A percentile compares a stretch with the other conserved stretches of the same genome.
Conservation (phyloP, 2,888 invertebrate species). For the Sisyra terminalis region DNA sequence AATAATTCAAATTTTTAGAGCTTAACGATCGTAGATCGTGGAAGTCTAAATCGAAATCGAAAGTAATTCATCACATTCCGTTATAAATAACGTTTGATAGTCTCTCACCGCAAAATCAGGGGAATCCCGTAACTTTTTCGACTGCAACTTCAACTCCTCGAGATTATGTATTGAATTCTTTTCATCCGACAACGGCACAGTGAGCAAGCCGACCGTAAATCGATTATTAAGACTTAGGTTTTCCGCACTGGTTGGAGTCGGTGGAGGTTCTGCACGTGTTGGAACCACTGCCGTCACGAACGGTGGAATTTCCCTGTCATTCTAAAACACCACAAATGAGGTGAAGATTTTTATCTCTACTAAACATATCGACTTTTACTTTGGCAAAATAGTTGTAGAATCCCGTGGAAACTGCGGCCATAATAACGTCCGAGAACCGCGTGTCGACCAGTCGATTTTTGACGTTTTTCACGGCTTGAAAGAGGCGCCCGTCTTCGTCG, state of each 20-base stretch:
- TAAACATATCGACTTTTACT: too few species aligned
- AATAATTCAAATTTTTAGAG: too few species aligned
- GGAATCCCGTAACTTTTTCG: slow-evolving; percentile 1
- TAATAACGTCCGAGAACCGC: slow-evolving; percentile 30
- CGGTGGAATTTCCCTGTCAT: neutral
- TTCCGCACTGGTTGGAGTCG: neutral
- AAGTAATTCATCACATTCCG: too few species aligned
- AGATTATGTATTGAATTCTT: neutral
- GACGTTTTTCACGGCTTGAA: slow-evolving; percentile 24
- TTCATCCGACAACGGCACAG: neutral
- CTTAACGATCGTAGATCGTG: too few species aligned
- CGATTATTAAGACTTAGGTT: neutral
- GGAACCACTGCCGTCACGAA: neutral
- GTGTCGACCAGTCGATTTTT: slow-evolving; percentile 21
- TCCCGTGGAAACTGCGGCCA: slow-evolving; percentile 30
- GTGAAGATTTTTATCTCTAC: neutral
- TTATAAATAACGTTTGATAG: too few species aligned
- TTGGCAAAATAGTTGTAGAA: slow-evolving; percentile 14
- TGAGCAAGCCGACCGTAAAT: neutral
- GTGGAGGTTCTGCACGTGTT: neutral
- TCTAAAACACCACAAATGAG: neutral
- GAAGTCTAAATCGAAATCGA: too few species aligned
- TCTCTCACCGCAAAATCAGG: slow-evolving; percentile 2
- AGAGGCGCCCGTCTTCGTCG: slow-evolving; percentile 22
- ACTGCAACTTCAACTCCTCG: neutral